Conservation (phyloP, 1,140 invertebrate genomes). For the Drosophila equinoxialis region DNA sequence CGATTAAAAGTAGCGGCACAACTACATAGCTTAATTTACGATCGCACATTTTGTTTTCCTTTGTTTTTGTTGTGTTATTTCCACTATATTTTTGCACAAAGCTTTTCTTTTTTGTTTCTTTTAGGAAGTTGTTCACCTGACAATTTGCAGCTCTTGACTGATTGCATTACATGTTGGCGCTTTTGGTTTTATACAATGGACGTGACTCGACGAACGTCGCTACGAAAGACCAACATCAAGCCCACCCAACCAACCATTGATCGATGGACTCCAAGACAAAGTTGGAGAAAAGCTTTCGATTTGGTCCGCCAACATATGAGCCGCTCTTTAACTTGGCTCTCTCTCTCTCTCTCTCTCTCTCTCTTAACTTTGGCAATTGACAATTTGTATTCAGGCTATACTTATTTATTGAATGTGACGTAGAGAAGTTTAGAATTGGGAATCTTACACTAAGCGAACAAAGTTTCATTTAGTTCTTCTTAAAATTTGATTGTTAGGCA, state of each 20-base stretch:
- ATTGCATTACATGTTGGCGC: slow-evolving; percentile 53
- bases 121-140: slow-evolving; percentile 42
- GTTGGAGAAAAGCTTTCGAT: slow-evolving; percentile 7
- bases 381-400: not conserved
- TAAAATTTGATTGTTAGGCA: no score
- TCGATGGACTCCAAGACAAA: not conserved
- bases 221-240: not conserved
- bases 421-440: not conserved
- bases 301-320: not conserved
- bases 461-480: no score
- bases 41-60: slow-evolving; percentile 27
- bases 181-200: slow-evolving; percentile 67
- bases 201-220: slow-evolving; percentile 50
- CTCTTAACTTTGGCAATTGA: not conserved
- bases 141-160: slow-evolving; percentile 51
- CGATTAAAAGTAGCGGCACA: slow-evolving; percentile 30
- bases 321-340: slow-evolving; percentile 5
- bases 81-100: slow-evolving; percentile 29
- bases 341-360: not conserved
- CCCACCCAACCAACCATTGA: not conserved
- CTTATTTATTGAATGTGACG: not conserved
- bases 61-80: slow-evolving; percentile 7
- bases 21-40: slow-evolving; percentile 43
- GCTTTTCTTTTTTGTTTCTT: not conserved
- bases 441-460: no score